Evolutionary conservation across 2,113 vertebrate genomes (phyloP).

Genomic region (Xiphophorus couchianus): DNA sequence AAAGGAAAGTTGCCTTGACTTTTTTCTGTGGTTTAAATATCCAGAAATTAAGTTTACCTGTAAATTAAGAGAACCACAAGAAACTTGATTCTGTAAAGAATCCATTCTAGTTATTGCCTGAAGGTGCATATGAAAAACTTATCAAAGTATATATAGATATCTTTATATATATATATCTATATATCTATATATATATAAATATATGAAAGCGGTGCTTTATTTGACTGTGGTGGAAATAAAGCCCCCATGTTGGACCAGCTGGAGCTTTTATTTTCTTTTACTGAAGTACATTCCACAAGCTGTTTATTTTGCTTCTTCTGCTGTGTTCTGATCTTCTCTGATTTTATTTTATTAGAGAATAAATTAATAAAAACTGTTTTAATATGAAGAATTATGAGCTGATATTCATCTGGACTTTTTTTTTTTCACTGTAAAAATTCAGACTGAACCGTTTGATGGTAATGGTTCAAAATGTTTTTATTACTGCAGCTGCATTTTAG

Average conservation of each 20-base stretch:
- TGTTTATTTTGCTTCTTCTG: conserved; percentile 74
- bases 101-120: conserved; percentile 98
- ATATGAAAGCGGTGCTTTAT: conserved; percentile 93
- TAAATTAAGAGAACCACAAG: conserved; percentile 97
- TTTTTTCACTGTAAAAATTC: conserved; percentile 6
- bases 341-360: conserved; percentile 81
- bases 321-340: conserved; percentile 68
- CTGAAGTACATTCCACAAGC: conserved; percentile 80
- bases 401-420: conserved; percentile 38
- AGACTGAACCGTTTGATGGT: background rate
- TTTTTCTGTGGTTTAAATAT: conserved; percentile 96
- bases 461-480: no score
- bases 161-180: conserved; percentile 73
- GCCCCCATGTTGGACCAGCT: conserved; percentile 98
- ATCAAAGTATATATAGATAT: conserved; percentile 74
- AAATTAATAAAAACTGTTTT: conserved; percentile 82
- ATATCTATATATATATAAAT: conserved; percentile 72
- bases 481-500: no score
- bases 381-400: conserved; percentile 76
- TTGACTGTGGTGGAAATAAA: conserved; percentile 98
- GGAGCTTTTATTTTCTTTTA: conserved; percentile 96
- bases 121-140: conserved; percentile 91
- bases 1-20: conserved; percentile 83
- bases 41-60: conserved; percentile 98
- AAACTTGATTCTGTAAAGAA: conserved; percentile 99